A percentile compares a stretch with the other conserved stretches of the same genome.
Evolutionary conservation across 2,113 vertebrate genomes (phyloP).

Genomic region (Nothoprocta pentlandii): DNA sequence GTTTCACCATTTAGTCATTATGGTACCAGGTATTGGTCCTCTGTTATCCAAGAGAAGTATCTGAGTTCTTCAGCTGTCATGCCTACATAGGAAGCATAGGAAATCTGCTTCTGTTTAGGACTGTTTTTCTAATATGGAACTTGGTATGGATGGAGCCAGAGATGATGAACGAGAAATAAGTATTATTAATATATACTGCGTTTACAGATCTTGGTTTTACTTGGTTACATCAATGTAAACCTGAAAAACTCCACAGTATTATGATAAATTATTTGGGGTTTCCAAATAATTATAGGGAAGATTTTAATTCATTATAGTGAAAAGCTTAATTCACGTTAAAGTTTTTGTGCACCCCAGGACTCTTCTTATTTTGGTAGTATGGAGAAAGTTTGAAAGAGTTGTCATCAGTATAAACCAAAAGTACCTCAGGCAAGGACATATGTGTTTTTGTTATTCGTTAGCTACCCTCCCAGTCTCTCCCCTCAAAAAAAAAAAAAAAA

Average conservation of each 20-base stretch:
- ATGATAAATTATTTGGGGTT: background rate
- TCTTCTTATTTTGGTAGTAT: background rate
- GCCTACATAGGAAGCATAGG: background rate
- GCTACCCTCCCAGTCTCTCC: background rate
- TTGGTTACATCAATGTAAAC: background rate
- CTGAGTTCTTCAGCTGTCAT: background rate
- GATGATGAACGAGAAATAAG: background rate
- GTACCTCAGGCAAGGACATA: background rate
- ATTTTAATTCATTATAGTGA: background rate
- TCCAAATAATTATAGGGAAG: background rate
- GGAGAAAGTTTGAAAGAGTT: background rate
- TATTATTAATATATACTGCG: background rate
- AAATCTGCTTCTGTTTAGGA: background rate
- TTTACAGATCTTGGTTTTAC: background rate
- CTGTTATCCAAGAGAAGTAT: background rate
- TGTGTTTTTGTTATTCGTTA: constrained; percentile 1
- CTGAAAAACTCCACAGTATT: background rate
- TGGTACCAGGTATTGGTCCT: background rate
- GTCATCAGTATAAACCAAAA: background rate
- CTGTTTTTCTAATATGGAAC: background rate
- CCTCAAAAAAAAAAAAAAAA: no score
- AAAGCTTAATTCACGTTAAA: background rate
- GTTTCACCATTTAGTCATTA: background rate
- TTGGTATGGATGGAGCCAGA: background rate
- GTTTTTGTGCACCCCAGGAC: background rate